Percentiles rank a stretch among this genome's conserved stretches.
These are phyloP conservation scores for zebrafish (Danio rerio) DNA, from an alignment of 2,113 vertebrate genomes.

Conservation along the genomic window GRCz12tu NC_133182.1:39010001-39010500, in stretches of 20 bases:
- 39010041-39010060: not conserved
- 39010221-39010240: not conserved
- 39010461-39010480: slow-evolving; percentile 77
- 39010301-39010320: not conserved
- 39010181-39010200: slow-evolving; percentile 44
- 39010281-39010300: not conserved
- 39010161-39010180: slow-evolving; percentile 15
- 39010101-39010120: not conserved
- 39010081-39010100: not conserved
- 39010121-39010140: not conserved
- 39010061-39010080: not conserved
- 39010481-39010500: slow-evolving; percentile 98
- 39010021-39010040: not conserved
- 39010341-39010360: not conserved
- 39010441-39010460: slow-evolving; percentile 1
- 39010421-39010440: slow-evolving; percentile 13
- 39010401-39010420: not conserved
- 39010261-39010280: not conserved
- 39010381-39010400: slow-evolving; percentile 14
- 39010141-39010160: not conserved
- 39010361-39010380: slow-evolving; percentile 22
- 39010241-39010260: slow-evolving; percentile 34
- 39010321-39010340: not conserved
- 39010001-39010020: not conserved
- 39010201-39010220: slow-evolving; percentile 36